Base-by-base conservation (phyloP, 2,797 vertebrate species). In the Uromys caudimaculatus region DNA sequence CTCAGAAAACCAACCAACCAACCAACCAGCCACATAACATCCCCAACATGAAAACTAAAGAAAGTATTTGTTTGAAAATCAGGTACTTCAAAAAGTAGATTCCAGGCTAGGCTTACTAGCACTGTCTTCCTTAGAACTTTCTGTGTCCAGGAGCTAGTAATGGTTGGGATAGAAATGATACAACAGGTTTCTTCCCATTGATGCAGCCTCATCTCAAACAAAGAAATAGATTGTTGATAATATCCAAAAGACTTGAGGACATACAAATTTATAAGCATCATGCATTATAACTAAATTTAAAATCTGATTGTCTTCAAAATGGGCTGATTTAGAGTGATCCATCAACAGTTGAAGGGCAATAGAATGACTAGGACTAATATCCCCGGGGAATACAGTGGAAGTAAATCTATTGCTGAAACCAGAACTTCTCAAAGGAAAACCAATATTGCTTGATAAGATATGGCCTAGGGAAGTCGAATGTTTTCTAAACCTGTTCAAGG, bases 61-160 rank as follows among this genome's bases (percentile, higher is more conserved):
- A 19, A 88, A 94, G 27, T 84, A 56, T 87, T 35, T 93, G 77
- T 95, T 69, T 69, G 23, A 56, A 90, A 95, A 44, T 64, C 82
- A 95, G 14, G 9, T 86, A 87, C 44, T 54, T n/a, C 62, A 78
- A 86, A 62, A 96, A 95, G 50, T 81, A 93, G 24, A 87, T 76
- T 78, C 75, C 35, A 79, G 38, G 52, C 9, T 82, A 78, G 14
- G 92, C 58, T 78, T 32, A 52, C 4, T 67, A 93, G 67, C 17
- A 58, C 35, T 94, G 56, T 79, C 58, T 93, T 96, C 44, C 12
- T 93, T 76, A 96, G 87, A 89, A 79, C 38, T 86, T 94, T 94
- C 52, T 82, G 16, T 95, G 23, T 71, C 12, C 19, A 60, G 50
- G 23, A n/a, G 32, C 62, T 67, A 79, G n/a, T 82, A 50, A 93